Conservation (phyloP, 2,113 vertebrate genomes). For the Alaudala cheleensis region DNA sequence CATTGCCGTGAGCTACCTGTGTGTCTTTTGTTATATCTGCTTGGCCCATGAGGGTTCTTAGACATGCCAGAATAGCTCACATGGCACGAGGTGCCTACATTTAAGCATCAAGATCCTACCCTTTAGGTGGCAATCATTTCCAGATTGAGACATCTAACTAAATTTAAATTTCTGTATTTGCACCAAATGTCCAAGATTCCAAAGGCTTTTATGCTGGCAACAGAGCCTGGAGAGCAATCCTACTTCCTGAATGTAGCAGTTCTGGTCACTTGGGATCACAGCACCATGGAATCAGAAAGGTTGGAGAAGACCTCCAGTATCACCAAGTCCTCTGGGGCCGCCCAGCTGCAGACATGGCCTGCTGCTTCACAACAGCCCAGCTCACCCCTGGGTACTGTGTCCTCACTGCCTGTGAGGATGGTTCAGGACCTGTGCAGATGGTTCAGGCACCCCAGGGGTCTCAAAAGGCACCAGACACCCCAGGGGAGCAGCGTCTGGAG, state of each 20-base stretch:
- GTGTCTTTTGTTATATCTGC: background rate
- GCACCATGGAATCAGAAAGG: background rate
- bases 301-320: background rate
- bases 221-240: background rate
- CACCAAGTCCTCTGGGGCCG: background rate
- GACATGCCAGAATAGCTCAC: background rate
- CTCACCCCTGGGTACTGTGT: background rate
- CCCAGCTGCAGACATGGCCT: background rate
- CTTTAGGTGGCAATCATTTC: background rate
- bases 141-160: background rate
- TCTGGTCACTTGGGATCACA: background rate
- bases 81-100: background rate
- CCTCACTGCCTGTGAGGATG: background rate
- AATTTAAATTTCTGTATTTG: background rate
- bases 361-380: background rate
- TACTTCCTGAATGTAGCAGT: background rate
- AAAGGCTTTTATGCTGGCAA: background rate
- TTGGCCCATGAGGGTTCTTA: background rate
- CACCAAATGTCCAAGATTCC: background rate
- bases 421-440: background rate
- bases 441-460: background rate
- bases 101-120: background rate
- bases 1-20: background rate
- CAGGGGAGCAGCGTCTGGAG: background rate
- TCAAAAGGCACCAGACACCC: background rate